Evolutionary conservation across 2,797 vertebrate genomes (phyloP).

Genomic region (Malacoraja senta): DNA sequence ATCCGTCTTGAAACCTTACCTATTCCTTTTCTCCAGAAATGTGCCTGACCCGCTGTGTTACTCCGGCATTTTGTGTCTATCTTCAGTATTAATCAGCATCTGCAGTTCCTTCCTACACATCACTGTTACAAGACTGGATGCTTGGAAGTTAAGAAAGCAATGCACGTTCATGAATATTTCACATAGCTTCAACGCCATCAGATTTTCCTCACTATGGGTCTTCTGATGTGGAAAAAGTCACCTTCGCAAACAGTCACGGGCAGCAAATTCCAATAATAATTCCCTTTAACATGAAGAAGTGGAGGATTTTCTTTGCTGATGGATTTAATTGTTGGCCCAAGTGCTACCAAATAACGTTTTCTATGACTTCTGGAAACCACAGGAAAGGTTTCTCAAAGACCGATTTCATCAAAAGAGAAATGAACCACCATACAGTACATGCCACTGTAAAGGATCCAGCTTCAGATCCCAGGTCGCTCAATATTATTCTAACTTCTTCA

Average conservation of each 20-base stretch:
- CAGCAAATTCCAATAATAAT: background rate
- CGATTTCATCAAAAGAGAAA: background rate
- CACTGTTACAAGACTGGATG: background rate
- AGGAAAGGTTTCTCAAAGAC: background rate
- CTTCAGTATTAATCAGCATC: no score
- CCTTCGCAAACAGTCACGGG: background rate
- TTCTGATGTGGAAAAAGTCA: background rate
- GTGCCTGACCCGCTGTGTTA: no score
- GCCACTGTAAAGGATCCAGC: background rate
- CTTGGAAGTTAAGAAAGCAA: background rate
- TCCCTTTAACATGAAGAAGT: background rate
- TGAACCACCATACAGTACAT: background rate
- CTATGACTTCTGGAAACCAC: background rate
- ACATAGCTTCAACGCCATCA: background rate
- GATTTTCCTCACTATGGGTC: background rate
- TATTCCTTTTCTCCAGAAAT: no score
- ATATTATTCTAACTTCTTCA: background rate
- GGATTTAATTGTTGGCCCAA: background rate
- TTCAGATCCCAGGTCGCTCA: background rate
- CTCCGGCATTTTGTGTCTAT: no score
- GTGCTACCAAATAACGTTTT: background rate
- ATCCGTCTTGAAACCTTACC: no score
- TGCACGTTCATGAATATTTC: background rate
- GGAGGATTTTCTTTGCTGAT: background rate
- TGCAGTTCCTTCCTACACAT: no score